phyloP scores from a whole-genome alignment of 2,113 vertebrate genomes.

The Chelonoidis abingdonii region DNA sequence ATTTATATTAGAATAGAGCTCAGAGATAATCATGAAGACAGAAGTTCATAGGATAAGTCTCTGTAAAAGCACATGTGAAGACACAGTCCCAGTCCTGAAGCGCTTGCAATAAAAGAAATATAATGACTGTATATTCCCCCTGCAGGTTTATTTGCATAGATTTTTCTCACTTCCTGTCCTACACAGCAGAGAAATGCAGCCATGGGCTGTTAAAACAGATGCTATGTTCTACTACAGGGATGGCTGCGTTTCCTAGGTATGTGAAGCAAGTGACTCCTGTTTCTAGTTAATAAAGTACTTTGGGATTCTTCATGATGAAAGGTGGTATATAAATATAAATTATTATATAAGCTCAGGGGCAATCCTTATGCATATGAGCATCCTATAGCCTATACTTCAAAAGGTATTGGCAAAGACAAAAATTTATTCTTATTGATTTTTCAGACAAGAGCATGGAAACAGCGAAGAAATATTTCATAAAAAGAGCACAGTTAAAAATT shows the following conservation, averaged over 20 bases:
- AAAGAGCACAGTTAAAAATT: neutral
- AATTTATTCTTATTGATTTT: neutral
- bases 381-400: neutral
- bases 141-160: rapidly evolving
- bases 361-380: neutral
- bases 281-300: rapidly evolving
- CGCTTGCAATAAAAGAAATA: neutral
- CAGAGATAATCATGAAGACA: neutral
- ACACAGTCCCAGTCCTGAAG: neutral
- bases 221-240: neutral
- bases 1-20: neutral
- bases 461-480: neutral
- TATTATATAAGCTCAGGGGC: rapidly evolving
- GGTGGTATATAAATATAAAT: neutral
- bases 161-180: slow-evolving; percentile 20
- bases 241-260: slow-evolving; percentile 26
- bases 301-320: neutral
- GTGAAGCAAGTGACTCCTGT: neutral
- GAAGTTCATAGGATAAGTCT: neutral
- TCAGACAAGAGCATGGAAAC: neutral
- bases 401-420: neutral
- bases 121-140: slow-evolving; percentile 6
- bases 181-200: slow-evolving; percentile 10
- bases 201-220: neutral
- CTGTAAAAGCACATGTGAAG: neutral